Evolutionary conservation across 2,797 vertebrate species (phyloP).

Genomic region (Melanotaenia trifasciata): DNA sequence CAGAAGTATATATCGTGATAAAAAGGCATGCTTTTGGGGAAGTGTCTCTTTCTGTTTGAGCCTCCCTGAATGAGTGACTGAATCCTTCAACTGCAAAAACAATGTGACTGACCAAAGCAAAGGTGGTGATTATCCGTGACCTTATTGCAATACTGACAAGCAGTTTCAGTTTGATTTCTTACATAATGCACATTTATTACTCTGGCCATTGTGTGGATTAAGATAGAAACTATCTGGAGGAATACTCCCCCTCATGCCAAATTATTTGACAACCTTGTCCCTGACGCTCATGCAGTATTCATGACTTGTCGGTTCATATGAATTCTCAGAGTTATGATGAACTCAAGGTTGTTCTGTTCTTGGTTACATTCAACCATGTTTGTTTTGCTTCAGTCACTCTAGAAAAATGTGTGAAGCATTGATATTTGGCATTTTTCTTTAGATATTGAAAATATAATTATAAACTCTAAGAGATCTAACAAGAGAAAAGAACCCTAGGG

Average conservation of each 20-base stretch:
- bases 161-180: neutral
- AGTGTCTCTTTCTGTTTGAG: conserved; percentile 54
- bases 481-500: neutral
- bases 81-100: conserved; percentile 37
- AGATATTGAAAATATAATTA: conserved; percentile 14
- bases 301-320: conserved; percentile 63
- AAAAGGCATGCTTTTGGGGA: conserved; percentile 58
- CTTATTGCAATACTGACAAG: conserved; percentile 21
- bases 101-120: conserved; percentile 2
- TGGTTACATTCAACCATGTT: conserved; percentile 36
- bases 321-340: conserved; percentile 48
- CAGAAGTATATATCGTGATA: conserved; percentile 49
- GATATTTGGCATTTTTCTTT: conserved; percentile 33
- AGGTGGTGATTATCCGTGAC: conserved; percentile 17
- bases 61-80: conserved; percentile 36
- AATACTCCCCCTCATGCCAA: conserved; percentile 40
- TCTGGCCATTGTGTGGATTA: conserved; percentile 32
- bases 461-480: neutral
- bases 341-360: conserved; percentile 47
- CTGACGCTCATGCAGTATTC: conserved; percentile 65
- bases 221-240: conserved; percentile 49
- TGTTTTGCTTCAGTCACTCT: conserved; percentile 36
- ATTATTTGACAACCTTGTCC: conserved; percentile 57
- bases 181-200: conserved; percentile 19
- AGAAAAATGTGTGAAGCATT: neutral